Base-by-base conservation (phyloP, 2,797 vertebrate species). In the Sardinella longiceps region DNA sequence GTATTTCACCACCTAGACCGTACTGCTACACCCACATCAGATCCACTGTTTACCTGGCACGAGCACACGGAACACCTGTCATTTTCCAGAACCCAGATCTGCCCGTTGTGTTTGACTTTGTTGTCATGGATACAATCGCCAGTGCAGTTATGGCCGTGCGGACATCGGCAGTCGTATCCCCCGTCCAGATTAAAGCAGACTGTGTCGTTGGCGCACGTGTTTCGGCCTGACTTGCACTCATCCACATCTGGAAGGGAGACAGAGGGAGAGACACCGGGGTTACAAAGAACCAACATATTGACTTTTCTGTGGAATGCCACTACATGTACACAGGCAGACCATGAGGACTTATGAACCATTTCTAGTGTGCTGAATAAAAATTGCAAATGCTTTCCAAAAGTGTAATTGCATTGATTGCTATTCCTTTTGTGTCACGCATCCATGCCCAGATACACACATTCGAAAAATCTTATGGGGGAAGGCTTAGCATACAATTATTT, bases 101-200 rank as follows among this genome's bases (percentile, higher is more conserved):
- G 98, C 81, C 98, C 97, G 0, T 95, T 98, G 95, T 99, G 98
- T 88, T 99, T 99, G 92, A 99, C 94, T 94, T 95, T 98, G 84
- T 96, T 96, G 90, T 97, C 97, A 85, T 98, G 97, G 91, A 97
- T 93, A 90, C 98, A 99, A 91, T 99, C 98, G 6, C 98, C 98
- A 0, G 97, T 97, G 94, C 98, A 99, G 89, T 99, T 99, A 93
- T 97, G 98, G 25, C 98, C 98, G 30, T 99, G 98, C 39, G 98
- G 98, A 93, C 98, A 99, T 28, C 98, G 95, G 80, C 98, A 99
- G 90, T 99, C 98, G 0, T 98, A 99, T 11, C 98, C 97, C 9
- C 98, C 98, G 82, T 99, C 98, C 97, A 99, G 89, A 94, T 99
- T 99, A 94, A 99, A 98, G 95, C 98, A 99, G 91, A 97, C 91